These are phyloP conservation scores for Ateles fusciceps DNA, from an alignment of 2,797 vertebrate genomes.

Conservation along the genomic window DNA sequence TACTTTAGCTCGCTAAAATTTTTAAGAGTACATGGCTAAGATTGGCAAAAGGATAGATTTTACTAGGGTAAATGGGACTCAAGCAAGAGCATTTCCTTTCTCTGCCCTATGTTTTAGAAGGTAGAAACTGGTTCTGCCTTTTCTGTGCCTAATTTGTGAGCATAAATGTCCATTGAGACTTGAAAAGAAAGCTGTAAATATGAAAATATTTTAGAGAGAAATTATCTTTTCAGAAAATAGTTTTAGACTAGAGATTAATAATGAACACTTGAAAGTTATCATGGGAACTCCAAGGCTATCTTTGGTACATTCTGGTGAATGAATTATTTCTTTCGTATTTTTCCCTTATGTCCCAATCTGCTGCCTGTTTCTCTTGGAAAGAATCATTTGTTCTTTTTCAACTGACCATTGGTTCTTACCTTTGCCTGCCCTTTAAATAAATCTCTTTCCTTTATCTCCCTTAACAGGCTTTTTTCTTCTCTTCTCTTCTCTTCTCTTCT, in stretches of 20 bases:
- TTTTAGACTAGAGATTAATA: constrained; percentile 32
- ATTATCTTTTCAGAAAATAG: constrained; percentile 22
- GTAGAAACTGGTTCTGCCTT: neutral
- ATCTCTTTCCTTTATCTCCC: neutral
- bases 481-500: no score
- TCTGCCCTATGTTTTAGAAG: neutral
- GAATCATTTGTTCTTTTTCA: neutral
- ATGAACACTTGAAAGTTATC: neutral
- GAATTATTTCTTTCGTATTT: neutral
- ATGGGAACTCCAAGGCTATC: neutral
- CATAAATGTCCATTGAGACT: neutral
- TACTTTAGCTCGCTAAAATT: constrained; percentile 28
- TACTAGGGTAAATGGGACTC: neutral
- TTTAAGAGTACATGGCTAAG: neutral
- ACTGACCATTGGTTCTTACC: neutral
- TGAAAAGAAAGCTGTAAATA: neutral
- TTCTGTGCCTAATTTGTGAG: neutral
- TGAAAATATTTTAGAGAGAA: neutral
- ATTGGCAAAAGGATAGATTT: neutral
- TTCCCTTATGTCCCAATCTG: neutral
- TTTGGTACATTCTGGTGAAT: neutral
- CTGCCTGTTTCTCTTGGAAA: neutral
- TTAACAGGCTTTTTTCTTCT: neutral
- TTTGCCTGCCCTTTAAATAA: constrained; percentile 2
- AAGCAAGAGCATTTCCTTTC: neutral